Base-by-base conservation (phyloP, 2,888 invertebrate genomes). In the Agrotis clavis region DNA sequence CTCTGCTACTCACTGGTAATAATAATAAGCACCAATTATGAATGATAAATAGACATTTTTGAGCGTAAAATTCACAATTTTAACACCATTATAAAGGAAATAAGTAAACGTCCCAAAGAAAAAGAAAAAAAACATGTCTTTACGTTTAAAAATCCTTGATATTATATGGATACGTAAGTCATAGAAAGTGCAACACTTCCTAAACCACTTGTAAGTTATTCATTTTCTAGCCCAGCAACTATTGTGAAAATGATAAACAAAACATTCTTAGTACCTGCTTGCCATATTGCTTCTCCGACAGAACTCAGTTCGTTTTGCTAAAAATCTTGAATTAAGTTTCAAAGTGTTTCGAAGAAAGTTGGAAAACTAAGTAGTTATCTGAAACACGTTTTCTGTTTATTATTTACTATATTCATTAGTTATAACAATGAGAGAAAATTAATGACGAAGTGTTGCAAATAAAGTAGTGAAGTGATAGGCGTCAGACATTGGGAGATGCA, bases 401-500 rank as follows among this genome's bases (percentile, higher is more conserved):
- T 57, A 35, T 57, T 50, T 51, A 41, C 41, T 11, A n/a, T 62
- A 51, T 41, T 78, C 25, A 13, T 62, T 51, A 57, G 57, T 19
- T 57, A 16, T 71, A 57, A 53, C 16, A 72, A 47, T 54, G 25
- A 51, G 30, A 74, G 45, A 56, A 61, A 59, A 80, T 25, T 21
- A 25, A 19, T 18, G n/a, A 48, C n/a, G 9, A 56, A 35, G 64
- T 66, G 48, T 56, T 71, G 47, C n/a, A 63, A 70, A 71, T 71
- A 67, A 69, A 69, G 54, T 77, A 68, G 62, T 65, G 41, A 71
- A 71, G 57, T 70, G 62, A 74, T 81, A 72, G 73, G 63, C 83
- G 82, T 71, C 78, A 76, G 77, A 77, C 78, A 79, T 79, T 86
- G 83, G 84, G 80, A 87, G 86, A 86, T 86, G 85, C 86, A 84